Evolutionary conservation across 2,888 invertebrate species (phyloP), one percentile per base, ranked within the genome.

Genomic region (Brachynemurus nebulosus): DNA sequence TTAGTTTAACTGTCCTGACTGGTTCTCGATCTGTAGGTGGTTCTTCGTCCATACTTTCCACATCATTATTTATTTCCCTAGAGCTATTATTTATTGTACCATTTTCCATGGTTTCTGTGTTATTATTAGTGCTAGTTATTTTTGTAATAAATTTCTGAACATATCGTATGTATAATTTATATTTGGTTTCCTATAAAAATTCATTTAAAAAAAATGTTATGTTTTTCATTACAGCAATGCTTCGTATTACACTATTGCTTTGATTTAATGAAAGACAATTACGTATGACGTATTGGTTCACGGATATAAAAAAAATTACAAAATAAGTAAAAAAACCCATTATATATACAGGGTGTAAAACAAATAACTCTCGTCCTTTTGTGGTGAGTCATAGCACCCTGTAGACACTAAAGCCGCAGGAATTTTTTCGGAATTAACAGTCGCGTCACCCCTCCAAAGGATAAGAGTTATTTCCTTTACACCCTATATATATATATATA

Each of bases 121-220:
- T 30, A 14, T 11, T n/a, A n/a, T n/a, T n/a, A n/a, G n/a, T n/a
- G n/a, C n/a, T n/a, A n/a, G n/a, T n/a, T n/a, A n/a, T n/a, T n/a
- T n/a, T n/a, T n/a, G n/a, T n/a, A n/a, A 30, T 30, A 30, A 30
- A 30, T 30, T 30, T 30, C n/a, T 7, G n/a, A n/a, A 30, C 30
- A 30, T 14, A 30, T 6, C 30, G 30, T 12, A 30, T 30, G 11
- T 30, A 30, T 4, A 12, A 12, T 30, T 30, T 30, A 30, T 30
- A 12, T 11, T 11, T 30, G n/a, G 30, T 30, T 30, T n/a, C 2
- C 30, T 30, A 14, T 11, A 11, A 2, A 5, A 4, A 27, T 27
- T 27, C 9, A n/a, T 27, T 27, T 27, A n/a, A 4, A n/a, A 27
- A n/a, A 5, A 27, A 27, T 5, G 27, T 2, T 4, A 3, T n/a